Percentiles rank a stretch among this genome's conserved stretches.
Conservation (phyloP, 2,113 vertebrate genomes). For the Delphinus delphis region DNA sequence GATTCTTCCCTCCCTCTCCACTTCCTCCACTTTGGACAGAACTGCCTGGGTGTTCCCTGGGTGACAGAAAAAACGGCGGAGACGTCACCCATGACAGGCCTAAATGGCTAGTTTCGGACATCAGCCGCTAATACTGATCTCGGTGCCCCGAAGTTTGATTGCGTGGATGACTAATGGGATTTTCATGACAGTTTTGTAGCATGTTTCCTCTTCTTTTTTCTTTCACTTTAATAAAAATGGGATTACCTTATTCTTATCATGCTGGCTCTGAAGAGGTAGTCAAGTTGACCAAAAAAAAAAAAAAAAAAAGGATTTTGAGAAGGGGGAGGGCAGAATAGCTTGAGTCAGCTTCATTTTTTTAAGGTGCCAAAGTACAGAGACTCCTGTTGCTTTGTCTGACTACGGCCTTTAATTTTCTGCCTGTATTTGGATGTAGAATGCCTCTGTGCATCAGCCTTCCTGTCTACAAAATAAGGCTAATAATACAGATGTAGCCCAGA, state of each 20-base stretch:
- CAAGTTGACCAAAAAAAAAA: background rate
- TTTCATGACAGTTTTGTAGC: slow-evolving; percentile 55
- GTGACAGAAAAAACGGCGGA: background rate
- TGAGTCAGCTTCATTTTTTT: background rate
- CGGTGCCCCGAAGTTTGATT: slow-evolving; percentile 23
- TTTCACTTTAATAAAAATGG: slow-evolving; percentile 71
- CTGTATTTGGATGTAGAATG: background rate
- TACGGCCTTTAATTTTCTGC: background rate
- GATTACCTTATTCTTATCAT: slow-evolving; percentile 66
- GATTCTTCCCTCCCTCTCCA: background rate
- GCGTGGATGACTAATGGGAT: slow-evolving; percentile 63
- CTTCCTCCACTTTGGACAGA: background rate
- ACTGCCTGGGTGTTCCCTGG: background rate
- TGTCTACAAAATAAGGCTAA: slow-evolving; percentile 53
- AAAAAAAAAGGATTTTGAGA: background rate
- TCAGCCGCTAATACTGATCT: slow-evolving; percentile 42
- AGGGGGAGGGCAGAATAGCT: background rate
- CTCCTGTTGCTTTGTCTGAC: background rate
- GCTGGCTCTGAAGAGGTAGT: slow-evolving; percentile 33
- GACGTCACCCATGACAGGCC: background rate
- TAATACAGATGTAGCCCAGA: slow-evolving; percentile 54
- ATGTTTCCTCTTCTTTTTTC: slow-evolving; percentile 51
- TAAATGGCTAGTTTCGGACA: slow-evolving; percentile 52
- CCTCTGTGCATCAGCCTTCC: background rate
- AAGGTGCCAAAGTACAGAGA: background rate